Evolutionary conservation across 1,140 invertebrate genomes (phyloP).

Genomic region (Aradophagus sp.): DNA sequence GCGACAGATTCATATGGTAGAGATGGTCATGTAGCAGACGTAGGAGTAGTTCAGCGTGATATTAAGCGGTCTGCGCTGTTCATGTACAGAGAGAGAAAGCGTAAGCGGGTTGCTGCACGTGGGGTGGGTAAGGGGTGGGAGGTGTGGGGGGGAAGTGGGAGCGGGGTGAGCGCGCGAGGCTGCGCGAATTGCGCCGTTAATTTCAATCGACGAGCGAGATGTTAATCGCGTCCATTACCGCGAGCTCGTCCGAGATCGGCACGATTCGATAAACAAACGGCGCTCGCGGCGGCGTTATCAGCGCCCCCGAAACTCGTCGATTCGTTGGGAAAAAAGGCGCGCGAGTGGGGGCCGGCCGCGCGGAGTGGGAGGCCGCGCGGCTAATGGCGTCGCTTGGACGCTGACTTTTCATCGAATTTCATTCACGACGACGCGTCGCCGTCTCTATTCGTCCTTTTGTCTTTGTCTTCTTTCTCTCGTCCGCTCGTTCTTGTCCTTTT

Average conservation of each 20-base stretch:
- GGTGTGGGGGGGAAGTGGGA: background rate
- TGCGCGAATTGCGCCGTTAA: constrained; percentile 48
- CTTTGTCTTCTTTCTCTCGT: too few species aligned
- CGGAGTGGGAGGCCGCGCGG: too few species aligned
- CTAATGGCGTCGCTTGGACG: background rate
- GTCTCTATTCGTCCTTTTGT: too few species aligned
- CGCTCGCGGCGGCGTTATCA: constrained; percentile 13
- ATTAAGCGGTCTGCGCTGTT: too few species aligned
- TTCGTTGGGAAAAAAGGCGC: background rate
- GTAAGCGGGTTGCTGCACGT: too few species aligned
- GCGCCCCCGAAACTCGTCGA: constrained; percentile 5
- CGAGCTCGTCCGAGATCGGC: constrained; percentile 44
- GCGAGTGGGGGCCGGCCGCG: too few species aligned
- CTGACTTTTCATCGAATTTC: background rate
- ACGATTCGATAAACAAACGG: constrained; percentile 46
- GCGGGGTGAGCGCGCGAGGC: constrained; percentile 13
- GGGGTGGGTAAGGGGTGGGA: background rate
- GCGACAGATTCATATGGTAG: too few species aligned
- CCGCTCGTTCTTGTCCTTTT: too few species aligned
- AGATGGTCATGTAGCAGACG: too few species aligned
- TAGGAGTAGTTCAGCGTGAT: too few species aligned
- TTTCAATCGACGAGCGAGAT: constrained; percentile 50
- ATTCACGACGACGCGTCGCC: constrained; percentile 8
- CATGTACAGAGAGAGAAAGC: too few species aligned
- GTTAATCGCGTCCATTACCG: constrained; percentile 51